Conservation (phyloP, 2,113 vertebrate genomes). For the Apaloderma vittatum region DNA sequence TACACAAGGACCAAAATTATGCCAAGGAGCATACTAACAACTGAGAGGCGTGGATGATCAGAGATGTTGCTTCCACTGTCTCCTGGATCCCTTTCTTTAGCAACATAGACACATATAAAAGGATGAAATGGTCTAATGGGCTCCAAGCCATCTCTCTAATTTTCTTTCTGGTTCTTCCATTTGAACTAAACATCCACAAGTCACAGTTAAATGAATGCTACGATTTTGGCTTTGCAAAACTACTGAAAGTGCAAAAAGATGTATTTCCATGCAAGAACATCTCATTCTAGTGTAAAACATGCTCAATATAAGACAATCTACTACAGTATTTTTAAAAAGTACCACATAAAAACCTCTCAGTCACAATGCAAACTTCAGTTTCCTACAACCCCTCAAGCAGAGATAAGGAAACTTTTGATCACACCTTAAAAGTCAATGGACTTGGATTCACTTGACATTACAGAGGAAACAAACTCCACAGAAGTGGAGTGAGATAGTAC, state of each 20-base stretch:
- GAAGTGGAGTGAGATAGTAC: neutral
- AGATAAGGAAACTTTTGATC: neutral
- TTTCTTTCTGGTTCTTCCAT: neutral
- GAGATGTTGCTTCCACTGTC: neutral
- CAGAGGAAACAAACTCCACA: conserved; percentile 16
- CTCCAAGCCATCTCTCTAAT: neutral
- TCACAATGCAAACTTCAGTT: neutral
- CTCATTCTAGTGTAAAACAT: neutral
- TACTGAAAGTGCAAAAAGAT: neutral
- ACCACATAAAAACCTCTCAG: neutral
- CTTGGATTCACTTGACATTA: neutral
- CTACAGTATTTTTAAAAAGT: neutral
- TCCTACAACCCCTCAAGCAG: neutral
- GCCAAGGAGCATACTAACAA: neutral
- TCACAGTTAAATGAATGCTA: neutral
- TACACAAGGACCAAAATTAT: neutral
- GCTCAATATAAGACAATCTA: neutral
- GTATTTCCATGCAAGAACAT: neutral
- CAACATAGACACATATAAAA: neutral
- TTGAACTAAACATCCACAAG: neutral
- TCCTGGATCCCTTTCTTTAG: neutral
- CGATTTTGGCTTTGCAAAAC: neutral
- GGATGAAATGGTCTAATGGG: neutral
- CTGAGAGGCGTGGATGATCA: neutral
- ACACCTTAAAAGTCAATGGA: neutral